Base-by-base conservation (phyloP, 2,113 vertebrate species). In the Eleginops maclovinus region DNA sequence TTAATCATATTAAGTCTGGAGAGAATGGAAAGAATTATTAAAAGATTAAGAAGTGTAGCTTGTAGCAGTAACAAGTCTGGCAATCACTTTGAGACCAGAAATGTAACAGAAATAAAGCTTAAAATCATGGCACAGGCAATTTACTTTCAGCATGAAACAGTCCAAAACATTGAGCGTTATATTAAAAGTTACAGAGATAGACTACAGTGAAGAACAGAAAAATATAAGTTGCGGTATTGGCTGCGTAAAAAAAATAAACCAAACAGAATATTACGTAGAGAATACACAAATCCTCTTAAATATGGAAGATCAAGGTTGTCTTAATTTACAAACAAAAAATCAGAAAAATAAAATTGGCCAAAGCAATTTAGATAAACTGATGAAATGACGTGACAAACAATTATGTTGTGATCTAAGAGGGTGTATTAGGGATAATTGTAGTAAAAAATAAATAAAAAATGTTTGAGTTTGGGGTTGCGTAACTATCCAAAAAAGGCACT, bases 271-370 rank as follows among this genome's bases (percentile, higher is more conserved):
- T 40, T 16, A 17, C 5, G 17, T 14, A 3, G 24, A 26, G 21
- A 41, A 13, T 1, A 59, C 40, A 21, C 22, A 21, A 49, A 36
- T 41, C 24, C 8, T 75, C 49, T 49, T 8, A 41, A 12, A 56
- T 28, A 44, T 44, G 13, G 46, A 60, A 58, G 63, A 70, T 74
- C 31, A 36, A 68, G 72, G 60, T 49, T 63, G 26, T 56, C 41
- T 61, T 15, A 15, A 62, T 43, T 53, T 1, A 53, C n/a, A 50
- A 1, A 44, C 41, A 56, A 43, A 36, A 9, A 0, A 40, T 31
- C 36, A 49, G 7, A 31, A 17, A 31, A 49, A 36, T 36, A 15
- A 9, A 51, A 44, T n/a, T 26, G 21, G 14, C 28, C 8, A 44
- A 50, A 24, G 21, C 3, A 56, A 62, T 31, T 62, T 4, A 50